phyloP scores from a whole-genome alignment of 2,888 invertebrate genomes.

The Archaeoteleia sp. region DNA sequence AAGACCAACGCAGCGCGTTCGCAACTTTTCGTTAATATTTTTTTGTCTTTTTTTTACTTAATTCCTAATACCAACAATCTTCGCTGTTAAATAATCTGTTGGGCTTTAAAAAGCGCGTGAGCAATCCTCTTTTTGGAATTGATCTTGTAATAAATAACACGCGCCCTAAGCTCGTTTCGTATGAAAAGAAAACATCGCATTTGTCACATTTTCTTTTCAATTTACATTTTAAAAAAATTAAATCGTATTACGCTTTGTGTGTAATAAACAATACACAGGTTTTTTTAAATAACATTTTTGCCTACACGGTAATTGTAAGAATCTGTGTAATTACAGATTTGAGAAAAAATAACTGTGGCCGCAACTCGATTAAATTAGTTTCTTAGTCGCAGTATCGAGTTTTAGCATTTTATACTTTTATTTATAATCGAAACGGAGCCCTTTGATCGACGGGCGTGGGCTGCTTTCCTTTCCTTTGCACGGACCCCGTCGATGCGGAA shows the following conservation, averaged over 20 bases:
- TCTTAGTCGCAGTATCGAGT: neutral
- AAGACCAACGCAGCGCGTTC: neutral
- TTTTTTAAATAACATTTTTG: too few relatives aligned
- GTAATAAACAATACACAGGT: too few relatives aligned
- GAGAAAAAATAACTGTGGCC: too few relatives aligned
- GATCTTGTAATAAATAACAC: slow-evolving; percentile 41
- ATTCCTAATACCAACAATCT: slow-evolving; percentile 3
- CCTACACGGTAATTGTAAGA: neutral
- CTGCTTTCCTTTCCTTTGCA: slow-evolving; percentile 74
- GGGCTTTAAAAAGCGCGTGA: neutral
- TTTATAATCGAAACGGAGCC: slow-evolving; percentile 73
- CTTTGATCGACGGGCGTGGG: slow-evolving; percentile 74
- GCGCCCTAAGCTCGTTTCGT: slow-evolving; percentile 34
- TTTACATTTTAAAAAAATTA: too few relatives aligned
- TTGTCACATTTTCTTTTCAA: neutral
- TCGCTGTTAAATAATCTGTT: neutral
- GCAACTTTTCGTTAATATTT: too few relatives aligned
- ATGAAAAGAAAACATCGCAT: neutral
- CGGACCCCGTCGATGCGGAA: slow-evolving; percentile 77
- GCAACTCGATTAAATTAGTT: too few relatives aligned
- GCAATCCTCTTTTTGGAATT: neutral
- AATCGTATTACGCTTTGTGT: too few relatives aligned
- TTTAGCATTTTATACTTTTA: slow-evolving; percentile 2
- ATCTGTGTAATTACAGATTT: too few relatives aligned
- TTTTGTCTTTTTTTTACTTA: slow-evolving; percentile 17